Conservation (phyloP, 2,113 vertebrate species). For the Anas platyrhynchos region DNA sequence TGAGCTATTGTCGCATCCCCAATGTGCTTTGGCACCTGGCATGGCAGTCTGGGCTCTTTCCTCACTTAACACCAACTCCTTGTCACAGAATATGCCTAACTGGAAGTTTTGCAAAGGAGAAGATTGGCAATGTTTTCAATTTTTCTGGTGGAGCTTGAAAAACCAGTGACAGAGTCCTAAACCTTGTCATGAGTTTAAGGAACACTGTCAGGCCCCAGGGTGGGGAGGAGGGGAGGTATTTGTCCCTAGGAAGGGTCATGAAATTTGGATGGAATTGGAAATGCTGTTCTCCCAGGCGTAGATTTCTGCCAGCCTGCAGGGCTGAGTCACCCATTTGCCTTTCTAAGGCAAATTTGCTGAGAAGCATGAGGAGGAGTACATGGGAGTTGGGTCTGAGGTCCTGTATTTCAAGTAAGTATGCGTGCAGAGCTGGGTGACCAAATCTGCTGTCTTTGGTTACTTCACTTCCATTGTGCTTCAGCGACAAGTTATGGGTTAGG, state of each 20-base stretch:
- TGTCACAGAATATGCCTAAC: background rate
- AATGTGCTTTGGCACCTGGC: background rate
- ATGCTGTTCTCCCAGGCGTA: background rate
- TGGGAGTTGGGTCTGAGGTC: background rate
- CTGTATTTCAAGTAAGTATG: background rate
- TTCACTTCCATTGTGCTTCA: background rate
- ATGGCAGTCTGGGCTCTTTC: background rate
- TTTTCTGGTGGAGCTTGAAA: background rate
- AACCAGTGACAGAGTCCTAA: background rate
- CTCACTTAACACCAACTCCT: background rate
- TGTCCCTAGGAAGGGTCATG: background rate
- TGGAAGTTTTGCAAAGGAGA: background rate
- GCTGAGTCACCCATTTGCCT: background rate
- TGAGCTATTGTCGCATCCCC: background rate
- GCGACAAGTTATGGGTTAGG: background rate
- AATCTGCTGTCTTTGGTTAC: background rate
- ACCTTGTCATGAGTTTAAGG: background rate
- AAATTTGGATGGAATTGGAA: background rate
- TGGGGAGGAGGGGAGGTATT: background rate
- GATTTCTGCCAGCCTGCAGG: background rate
- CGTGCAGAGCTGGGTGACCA: accelerated
- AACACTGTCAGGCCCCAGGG: background rate
- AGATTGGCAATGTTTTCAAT: background rate
- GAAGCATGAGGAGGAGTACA: background rate
- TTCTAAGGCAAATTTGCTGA: background rate